Base-by-base conservation (phyloP, 1,140 invertebrate genomes). In the Scaptomyza hsui region DNA sequence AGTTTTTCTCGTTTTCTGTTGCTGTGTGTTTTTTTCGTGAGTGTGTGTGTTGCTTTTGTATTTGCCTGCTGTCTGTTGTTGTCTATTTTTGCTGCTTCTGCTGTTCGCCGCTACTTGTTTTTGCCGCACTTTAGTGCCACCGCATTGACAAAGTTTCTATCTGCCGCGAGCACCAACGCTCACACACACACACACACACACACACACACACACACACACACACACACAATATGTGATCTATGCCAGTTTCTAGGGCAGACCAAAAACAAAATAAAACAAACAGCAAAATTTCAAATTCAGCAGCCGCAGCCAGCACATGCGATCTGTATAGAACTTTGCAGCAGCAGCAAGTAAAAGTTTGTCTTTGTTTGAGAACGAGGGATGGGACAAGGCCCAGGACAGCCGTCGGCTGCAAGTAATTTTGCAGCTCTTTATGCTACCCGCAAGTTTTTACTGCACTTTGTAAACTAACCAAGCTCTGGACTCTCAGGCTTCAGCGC, bases 361-460 rank as follows among this genome's bases (percentile, higher is more conserved):
- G 81, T 78, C 82, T 88, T 81, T 88, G 55, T 42, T 29, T 32
- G 16, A 26, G 13, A 9, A 67, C 24, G 52, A 44, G 65, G 32
- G 49, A 41, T 51, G 45, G 72, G 51, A 69, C 56, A 75, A 78
- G 72, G 63, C 64, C 42, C 74, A 78, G 74, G 60, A 64, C 61
- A 55, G 39, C 63, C 59, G 35, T 70, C 45, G 65, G 71, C 59
- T 70, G 65, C 65, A 74, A 74, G 71, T 74, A 74, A 74, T 85
- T 77, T 73, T 79, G 67, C 75, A 82, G 82, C 82, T 88, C 82
- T 82, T 81, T 88, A 88, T 82, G 82, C 75, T 63, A 88, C 82
- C 82, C 82, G 78, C 82, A 86, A 86, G 78, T 86, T 86, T 86
- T 88, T 88, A 86, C 82, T 86, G 82, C 82, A 88, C 82, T 88